Evolutionary conservation across 1,140 invertebrate species (phyloP).

Genomic region (Lysiphlebus fabarum): DNA sequence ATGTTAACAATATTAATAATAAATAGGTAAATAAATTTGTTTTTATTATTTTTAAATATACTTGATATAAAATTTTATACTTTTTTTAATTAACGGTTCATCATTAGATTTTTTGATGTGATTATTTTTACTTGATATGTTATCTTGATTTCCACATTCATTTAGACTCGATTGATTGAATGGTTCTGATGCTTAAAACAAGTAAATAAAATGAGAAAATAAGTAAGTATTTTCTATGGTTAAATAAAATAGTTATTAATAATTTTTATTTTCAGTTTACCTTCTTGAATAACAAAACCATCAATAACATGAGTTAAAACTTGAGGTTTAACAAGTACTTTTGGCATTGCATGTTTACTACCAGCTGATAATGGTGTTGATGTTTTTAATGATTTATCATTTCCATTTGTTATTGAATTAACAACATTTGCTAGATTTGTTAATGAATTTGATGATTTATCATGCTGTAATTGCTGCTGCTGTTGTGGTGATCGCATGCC

Average conservation of each 20-base stretch:
- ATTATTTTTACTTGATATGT: constrained; percentile 49
- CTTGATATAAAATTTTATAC: constrained; percentile 11
- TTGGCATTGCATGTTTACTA: constrained; percentile 71
- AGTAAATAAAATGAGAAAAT: too few relatives aligned
- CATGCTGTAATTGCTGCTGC: constrained; percentile 48
- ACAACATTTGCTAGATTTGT: constrained; percentile 49
- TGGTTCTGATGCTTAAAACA: constrained; percentile 69
- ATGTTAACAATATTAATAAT: constrained; percentile 23
- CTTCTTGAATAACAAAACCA: constrained; percentile 94
- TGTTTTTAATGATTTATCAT: constrained; percentile 36
- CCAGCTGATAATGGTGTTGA: constrained; percentile 40
- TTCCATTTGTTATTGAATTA: constrained; percentile 51
- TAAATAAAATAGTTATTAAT: constrained; percentile 42
- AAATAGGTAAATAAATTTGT: constrained; percentile 22
- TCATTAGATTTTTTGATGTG: constrained; percentile 60
- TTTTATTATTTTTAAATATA: neutral
- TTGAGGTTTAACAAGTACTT: constrained; percentile 93
- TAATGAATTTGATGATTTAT: constrained; percentile 49
- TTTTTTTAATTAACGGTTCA: constrained; percentile 69
- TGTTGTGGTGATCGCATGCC: constrained; percentile 54
- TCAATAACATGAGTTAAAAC: constrained; percentile 95
- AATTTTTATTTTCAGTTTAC: constrained; percentile 39
- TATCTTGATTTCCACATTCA: constrained; percentile 50
- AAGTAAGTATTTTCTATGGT: constrained; percentile 36
- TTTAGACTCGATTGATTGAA: constrained; percentile 66